Percentiles rank a stretch among this genome's conserved stretches.
phyloP scores from a whole-genome alignment of 1,140 invertebrate species.

The Physella acuta region DNA sequence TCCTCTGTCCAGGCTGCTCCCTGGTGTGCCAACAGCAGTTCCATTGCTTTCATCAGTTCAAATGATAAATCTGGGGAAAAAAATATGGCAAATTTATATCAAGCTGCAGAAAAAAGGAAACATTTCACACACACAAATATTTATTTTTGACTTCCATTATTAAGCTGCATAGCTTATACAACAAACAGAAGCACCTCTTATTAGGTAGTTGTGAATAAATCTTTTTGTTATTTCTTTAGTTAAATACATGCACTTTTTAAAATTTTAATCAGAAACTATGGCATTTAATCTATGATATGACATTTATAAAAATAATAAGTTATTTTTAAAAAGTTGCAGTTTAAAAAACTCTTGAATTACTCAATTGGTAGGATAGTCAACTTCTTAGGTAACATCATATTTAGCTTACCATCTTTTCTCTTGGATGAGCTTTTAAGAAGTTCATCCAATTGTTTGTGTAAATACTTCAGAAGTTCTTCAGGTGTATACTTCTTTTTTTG shows the following conservation, averaged over 20 bases:
- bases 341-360: neutral
- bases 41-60: slow-evolving; percentile 2
- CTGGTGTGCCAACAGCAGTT: slow-evolving; percentile 2
- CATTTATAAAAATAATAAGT: neutral
- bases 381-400: no score
- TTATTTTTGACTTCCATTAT: no score
- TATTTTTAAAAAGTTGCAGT: neutral
- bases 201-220: no score
- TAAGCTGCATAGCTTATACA: no score
- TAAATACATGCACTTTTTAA: no score
- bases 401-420: neutral
- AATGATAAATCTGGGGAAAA: slow-evolving; percentile 1
- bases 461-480: neutral
- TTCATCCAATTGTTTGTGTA: neutral
- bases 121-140: no score
- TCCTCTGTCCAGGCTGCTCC: slow-evolving; percentile 4
- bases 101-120: neutral
- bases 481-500: neutral
- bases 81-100: neutral
- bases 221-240: no score
- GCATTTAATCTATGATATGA: neutral
- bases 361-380: no score
- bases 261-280: neutral
- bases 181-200: no score
- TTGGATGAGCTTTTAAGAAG: neutral